A percentile compares a stretch with the other conserved stretches of the same genome.
Evolutionary conservation across 2,113 vertebrate species (phyloP).

Genomic region (Acrocephalus arundinaceus): DNA sequence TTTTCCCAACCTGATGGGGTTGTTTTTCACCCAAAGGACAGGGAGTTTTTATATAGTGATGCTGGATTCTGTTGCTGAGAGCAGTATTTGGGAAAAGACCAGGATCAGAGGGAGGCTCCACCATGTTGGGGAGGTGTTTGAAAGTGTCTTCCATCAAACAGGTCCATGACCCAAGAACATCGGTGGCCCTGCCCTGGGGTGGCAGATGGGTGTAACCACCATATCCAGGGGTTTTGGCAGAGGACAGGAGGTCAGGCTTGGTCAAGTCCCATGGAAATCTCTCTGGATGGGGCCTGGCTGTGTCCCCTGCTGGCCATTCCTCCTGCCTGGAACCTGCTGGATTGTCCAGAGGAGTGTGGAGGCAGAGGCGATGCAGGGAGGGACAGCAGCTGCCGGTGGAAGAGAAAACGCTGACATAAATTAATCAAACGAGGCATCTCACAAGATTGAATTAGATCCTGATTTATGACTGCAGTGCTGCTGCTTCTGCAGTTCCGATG

Average conservation of each 20-base stretch:
- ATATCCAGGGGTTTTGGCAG: not conserved
- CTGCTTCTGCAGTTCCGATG: conserved; percentile 47
- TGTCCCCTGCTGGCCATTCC: not conserved
- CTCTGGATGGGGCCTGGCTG: not conserved
- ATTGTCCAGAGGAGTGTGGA: not conserved
- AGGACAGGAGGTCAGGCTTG: not conserved
- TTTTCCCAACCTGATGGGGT: too few species aligned
- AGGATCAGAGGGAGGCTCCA: not conserved
- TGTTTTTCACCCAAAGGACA: not conserved
- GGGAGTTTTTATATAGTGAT: fast-evolving
- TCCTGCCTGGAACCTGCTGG: not conserved
- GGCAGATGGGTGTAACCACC: not conserved
- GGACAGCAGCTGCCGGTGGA: conserved; percentile 19
- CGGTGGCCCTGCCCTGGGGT: not conserved
- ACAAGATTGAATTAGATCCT: conserved; percentile 79
- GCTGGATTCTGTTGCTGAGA: not conserved
- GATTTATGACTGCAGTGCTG: conserved; percentile 75
- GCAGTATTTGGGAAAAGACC: not conserved
- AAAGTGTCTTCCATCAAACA: not conserved
- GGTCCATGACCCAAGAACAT: not conserved
- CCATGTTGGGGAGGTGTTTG: not conserved
- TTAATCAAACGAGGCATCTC: conserved; percentile 78
- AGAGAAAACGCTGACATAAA: conserved; percentile 74
- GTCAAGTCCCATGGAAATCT: not conserved
- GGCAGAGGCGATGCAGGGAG: conserved; percentile 7